Base-by-base conservation (phyloP, 2,113 vertebrate genomes). In the Pelodiscus sinensis region DNA sequence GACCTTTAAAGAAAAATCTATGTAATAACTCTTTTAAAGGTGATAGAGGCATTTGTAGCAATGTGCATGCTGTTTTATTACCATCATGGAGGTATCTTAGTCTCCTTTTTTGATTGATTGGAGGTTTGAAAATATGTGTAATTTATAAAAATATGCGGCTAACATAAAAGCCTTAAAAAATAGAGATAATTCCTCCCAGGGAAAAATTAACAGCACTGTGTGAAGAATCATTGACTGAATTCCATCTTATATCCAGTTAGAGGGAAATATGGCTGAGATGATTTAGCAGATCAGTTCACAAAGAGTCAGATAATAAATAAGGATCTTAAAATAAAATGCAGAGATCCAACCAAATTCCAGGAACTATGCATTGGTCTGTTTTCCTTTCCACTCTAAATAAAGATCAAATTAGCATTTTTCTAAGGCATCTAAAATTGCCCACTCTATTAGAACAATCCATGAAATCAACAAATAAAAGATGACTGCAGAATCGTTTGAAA, bases 1-100 rank as follows among this genome's bases (percentile, higher is more conserved):
- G 8, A 9, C 57, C 9, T 58, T 58, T 58, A 58, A 24, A 62
- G 81, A 83, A 35, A 27, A 54, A 4, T 44, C 44, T 44, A 44
- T 21, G 51, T 3, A 14, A 50, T 87, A 29, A 3, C 15, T 58
- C 92, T 84, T 4, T 51, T 50, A 0, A 0, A n/a, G 58, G 38
- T 71, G 65, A 71, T 16, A 3, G 56, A 86, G 87, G 27, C 22
- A 50, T 27, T 38, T 7, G 7, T 54, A 77, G 44, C 12, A 0
- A 35, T 79, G 8, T 71, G 18, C 31, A 21, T 71, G n/a, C 75
- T 52, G 24, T 35, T 78, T 35, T 57, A 5, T 54, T 25, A 71
- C 9, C 52, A 9, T 0, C 6, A 57, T 35, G n/a, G 27, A 6
- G 21, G 11, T 18, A 25, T 16, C 78, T 79, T 1, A 27, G 9